A percentile compares a stretch with the other conserved stretches of the same genome.
Evolutionary conservation across 2,797 vertebrate species (phyloP).

Genomic region (Pseudochirops cupreus): DNA sequence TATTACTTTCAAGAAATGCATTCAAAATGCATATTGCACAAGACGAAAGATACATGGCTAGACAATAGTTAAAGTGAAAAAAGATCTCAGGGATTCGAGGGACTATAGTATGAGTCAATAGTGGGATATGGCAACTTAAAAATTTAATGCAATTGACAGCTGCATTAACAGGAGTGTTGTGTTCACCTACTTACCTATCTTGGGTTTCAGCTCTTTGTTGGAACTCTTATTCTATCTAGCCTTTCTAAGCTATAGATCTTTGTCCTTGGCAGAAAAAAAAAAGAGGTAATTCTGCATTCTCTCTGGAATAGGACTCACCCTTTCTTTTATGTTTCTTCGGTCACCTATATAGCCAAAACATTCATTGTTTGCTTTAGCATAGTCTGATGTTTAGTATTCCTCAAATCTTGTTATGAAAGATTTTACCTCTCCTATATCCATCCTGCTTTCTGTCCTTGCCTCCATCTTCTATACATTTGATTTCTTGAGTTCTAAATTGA

Average conservation of each 20-base stretch:
- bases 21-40: background rate
- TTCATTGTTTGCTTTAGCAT: background rate
- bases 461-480: background rate
- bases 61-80: background rate
- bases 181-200: background rate
- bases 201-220: background rate
- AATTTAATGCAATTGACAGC: background rate
- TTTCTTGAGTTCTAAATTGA: background rate
- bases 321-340: background rate
- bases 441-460: background rate
- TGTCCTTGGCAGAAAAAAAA: background rate
- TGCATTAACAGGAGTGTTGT: background rate
- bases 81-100: background rate
- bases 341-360: background rate
- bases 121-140: background rate
- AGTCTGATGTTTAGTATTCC: background rate
- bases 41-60: background rate
- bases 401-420: background rate
- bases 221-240: background rate
- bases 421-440: background rate
- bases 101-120: background rate
- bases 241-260: background rate
- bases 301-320: background rate
- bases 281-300: background rate
- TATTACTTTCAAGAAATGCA: background rate